Evolutionary conservation across 2,113 vertebrate genomes (phyloP).

Genomic region (Ctenomys sociabilis): DNA sequence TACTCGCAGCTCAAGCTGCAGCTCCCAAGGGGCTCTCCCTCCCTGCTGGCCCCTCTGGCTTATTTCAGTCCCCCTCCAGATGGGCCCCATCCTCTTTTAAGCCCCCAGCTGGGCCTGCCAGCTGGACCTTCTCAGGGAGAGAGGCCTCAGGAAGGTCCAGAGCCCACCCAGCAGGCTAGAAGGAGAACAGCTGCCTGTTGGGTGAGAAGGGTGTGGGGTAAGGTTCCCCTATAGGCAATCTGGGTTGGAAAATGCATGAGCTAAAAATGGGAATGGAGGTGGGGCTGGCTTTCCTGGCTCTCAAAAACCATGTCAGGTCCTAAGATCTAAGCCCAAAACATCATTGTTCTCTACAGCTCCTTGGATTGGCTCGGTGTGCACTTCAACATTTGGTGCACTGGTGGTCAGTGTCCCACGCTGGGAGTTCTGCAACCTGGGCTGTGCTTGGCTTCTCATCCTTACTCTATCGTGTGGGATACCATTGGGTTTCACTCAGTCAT

Average conservation of each 20-base stretch:
- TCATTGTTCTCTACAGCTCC: background rate
- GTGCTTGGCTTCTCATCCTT: background rate
- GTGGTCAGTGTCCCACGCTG: background rate
- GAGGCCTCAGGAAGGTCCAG: slow-evolving; percentile 67
- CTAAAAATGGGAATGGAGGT: slow-evolving; percentile 5
- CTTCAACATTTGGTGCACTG: background rate
- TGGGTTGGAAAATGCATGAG: slow-evolving; percentile 58
- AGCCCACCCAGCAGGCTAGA: slow-evolving; percentile 78
- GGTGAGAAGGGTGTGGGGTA: background rate
- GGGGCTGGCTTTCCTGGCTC: slow-evolving; percentile 36
- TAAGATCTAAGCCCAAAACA: background rate
- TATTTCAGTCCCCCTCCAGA: slow-evolving; percentile 64
- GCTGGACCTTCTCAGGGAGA: slow-evolving; percentile 76
- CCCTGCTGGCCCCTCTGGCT: slow-evolving; percentile 54
- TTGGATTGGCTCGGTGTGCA: background rate
- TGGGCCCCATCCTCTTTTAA: slow-evolving; percentile 72
- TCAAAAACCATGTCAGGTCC: background rate
- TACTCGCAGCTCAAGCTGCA: slow-evolving; percentile 5
- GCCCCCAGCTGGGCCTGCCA: slow-evolving; percentile 71
- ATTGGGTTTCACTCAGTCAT: background rate
- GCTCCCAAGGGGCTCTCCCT: slow-evolving; percentile 55
- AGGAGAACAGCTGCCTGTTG: slow-evolving; percentile 70
- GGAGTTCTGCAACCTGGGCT: background rate
- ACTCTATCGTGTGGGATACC: background rate
- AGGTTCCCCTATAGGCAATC: background rate